A percentile compares a stretch with the other conserved stretches of the same genome.
Conservation (phyloP, 1,140 invertebrate genomes). For the Bombus vancouverensis region DNA sequence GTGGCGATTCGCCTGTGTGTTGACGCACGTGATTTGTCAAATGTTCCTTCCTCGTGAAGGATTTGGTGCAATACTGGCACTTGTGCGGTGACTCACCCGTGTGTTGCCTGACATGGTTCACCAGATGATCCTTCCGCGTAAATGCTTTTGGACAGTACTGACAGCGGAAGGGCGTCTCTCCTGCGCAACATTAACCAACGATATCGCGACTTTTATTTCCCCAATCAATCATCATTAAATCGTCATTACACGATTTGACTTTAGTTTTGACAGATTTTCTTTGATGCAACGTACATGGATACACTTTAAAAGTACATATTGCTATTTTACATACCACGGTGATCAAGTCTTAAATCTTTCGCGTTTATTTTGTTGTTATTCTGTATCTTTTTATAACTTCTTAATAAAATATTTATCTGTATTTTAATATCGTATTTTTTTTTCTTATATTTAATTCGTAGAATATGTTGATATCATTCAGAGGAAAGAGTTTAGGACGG, state of each 20-base stretch:
- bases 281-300: slow-evolving; percentile 61
- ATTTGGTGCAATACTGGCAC: slow-evolving; percentile 87
- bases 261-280: slow-evolving; percentile 53
- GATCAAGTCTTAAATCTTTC: too few relatives aligned
- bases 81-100: slow-evolving; percentile 88
- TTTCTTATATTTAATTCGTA: neutral
- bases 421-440: neutral
- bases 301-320: slow-evolving; percentile 25
- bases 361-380: too few relatives aligned
- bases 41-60: slow-evolving; percentile 95
- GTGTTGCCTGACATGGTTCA: slow-evolving; percentile 87
- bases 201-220: slow-evolving; percentile 52
- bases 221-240: slow-evolving; percentile 59
- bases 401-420: neutral
- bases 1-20: slow-evolving; percentile 91
- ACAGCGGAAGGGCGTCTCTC: slow-evolving; percentile 84
- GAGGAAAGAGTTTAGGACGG: neutral
- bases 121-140: slow-evolving; percentile 86
- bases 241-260: slow-evolving; percentile 65
- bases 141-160: slow-evolving; percentile 86
- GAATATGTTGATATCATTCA: neutral
- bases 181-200: slow-evolving; percentile 69
- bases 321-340: neutral
- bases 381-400: too few relatives aligned
- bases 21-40: slow-evolving; percentile 93